Percentiles rank a stretch among this genome's conserved stretches.
Evolutionary conservation across 2,797 vertebrate species (phyloP).

Genomic region (Astyanax mexicanus): DNA sequence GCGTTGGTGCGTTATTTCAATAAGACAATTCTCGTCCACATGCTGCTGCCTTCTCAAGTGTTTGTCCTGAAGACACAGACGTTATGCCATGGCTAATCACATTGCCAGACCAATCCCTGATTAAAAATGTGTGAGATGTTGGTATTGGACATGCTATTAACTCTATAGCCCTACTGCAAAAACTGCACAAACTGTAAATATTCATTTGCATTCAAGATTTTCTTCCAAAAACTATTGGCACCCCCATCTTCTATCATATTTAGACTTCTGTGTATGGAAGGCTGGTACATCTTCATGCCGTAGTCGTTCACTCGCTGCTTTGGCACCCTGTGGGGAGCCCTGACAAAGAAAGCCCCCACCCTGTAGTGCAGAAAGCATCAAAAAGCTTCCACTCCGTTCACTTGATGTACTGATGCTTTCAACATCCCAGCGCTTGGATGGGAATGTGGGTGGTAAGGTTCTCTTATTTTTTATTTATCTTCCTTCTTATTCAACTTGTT

Average conservation of each 20-base stretch:
- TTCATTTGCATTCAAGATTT: background rate
- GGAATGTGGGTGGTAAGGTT: background rate
- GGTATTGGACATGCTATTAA: no score
- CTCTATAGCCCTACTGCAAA: no score
- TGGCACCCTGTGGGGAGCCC: conserved; percentile 13
- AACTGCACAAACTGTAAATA: no score
- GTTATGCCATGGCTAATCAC: no score
- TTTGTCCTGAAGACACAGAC: no score
- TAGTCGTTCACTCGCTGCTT: conserved; percentile 3
- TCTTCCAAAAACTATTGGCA: background rate
- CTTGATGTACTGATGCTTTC: conserved; percentile 24
- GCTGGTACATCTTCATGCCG: conserved; percentile 25
- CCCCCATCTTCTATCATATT: background rate
- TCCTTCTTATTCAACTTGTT: background rate
- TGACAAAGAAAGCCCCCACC: conserved; percentile 29
- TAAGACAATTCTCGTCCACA: no score
- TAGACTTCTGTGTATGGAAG: background rate
- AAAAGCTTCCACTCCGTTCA: conserved; percentile 17
- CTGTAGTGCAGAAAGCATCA: conserved; percentile 41
- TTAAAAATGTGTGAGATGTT: no score
- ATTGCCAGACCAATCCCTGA: no score
- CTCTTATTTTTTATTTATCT: background rate
- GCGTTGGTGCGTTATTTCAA: no score
- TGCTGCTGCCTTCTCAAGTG: no score
- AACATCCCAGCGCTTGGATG: conserved; percentile 5